These are phyloP conservation scores for Sthenelais limicola DNA, from an alignment of 2,888 invertebrate species.

Conservation along the genomic window DNA sequence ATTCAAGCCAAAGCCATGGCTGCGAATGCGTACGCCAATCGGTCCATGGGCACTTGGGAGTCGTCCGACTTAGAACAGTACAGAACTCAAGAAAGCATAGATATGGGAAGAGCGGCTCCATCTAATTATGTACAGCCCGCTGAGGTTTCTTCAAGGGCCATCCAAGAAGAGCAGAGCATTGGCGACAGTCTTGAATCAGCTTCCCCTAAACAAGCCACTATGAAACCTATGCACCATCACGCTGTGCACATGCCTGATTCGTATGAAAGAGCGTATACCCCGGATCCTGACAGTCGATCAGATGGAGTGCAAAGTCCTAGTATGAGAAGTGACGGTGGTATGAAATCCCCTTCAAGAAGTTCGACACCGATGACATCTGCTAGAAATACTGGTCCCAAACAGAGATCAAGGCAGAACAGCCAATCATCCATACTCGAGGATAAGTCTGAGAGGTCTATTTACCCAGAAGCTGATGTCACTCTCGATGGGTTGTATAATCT, in stretches of 20 bases:
- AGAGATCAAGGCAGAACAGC: constrained; percentile 23
- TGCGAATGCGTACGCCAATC: constrained; percentile 11
- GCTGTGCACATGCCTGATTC: too few species aligned
- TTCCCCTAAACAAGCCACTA: constrained; percentile 21
- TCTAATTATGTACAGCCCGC: too few species aligned
- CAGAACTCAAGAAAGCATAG: background rate
- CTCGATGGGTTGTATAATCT: constrained; percentile 44
- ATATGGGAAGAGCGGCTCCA: background rate
- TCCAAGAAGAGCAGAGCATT: constrained; percentile 7
- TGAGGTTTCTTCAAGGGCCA: background rate
- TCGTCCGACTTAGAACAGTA: constrained; percentile 4
- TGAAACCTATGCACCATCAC: background rate
- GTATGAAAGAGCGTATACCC: too few species aligned
- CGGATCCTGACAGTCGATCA: too few species aligned
- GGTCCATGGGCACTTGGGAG: constrained; percentile 1
- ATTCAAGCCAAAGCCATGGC: constrained; percentile 24
- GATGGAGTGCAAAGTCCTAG: too few species aligned
- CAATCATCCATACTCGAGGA: constrained; percentile 17
- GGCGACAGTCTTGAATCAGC: constrained; percentile 28
- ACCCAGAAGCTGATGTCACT: constrained; percentile 44
- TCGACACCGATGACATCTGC: too few species aligned
- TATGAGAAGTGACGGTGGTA: too few species aligned
- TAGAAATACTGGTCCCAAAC: too few species aligned
- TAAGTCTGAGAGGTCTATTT: constrained; percentile 23
- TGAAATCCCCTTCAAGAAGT: too few species aligned